A percentile compares a stretch with the other conserved stretches of the same genome.
These are phyloP conservation scores for Camponotus fellah DNA, from an alignment of 2,888 invertebrate genomes.

Conservation along the genomic window DNA sequence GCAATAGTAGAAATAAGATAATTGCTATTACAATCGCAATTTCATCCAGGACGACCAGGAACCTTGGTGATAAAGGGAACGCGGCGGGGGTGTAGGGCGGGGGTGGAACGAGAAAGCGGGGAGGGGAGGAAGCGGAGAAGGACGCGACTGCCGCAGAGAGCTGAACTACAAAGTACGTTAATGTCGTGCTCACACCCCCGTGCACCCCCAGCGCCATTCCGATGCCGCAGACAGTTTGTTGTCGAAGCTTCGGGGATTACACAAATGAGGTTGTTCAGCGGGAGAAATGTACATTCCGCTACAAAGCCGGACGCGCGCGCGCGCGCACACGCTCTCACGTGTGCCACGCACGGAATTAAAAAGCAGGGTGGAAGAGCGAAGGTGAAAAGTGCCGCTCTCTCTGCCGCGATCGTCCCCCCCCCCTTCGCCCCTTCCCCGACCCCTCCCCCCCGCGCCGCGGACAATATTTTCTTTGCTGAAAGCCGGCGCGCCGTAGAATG, in stretches of 20 bases:
- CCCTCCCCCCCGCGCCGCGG: conserved; percentile 56
- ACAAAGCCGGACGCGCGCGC: conserved; percentile 70
- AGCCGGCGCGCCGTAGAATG: conserved; percentile 70
- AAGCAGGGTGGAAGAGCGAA: conserved; percentile 54
- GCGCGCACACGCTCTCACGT: neutral
- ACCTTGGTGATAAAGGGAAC: conserved; percentile 45
- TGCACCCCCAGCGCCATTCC: conserved; percentile 68
- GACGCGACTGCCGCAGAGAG: conserved; percentile 62
- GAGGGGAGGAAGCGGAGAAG: conserved; percentile 27
- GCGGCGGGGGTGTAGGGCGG: conserved; percentile 37
- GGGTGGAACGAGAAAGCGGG: conserved; percentile 44
- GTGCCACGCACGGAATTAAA: conserved; percentile 73
- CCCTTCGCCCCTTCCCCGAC: no score
- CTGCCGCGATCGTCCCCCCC: conserved; percentile 58
- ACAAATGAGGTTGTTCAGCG: conserved; percentile 81
- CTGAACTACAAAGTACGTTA: conserved; percentile 79
- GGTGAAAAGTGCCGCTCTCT: conserved; percentile 69
- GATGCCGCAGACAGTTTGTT: conserved; percentile 78
- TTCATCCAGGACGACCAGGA: conserved; percentile 70
- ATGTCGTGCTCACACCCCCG: conserved; percentile 75
- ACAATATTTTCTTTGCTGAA: conserved; percentile 77
- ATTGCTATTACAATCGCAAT: conserved; percentile 83
- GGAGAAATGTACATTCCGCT: conserved; percentile 76
- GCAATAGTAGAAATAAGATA: conserved; percentile 80
- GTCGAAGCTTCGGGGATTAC: conserved; percentile 81